These are phyloP conservation scores for Strigamia transsilvanica DNA, from an alignment of 2,888 invertebrate species.

Conservation along the genomic window DNA sequence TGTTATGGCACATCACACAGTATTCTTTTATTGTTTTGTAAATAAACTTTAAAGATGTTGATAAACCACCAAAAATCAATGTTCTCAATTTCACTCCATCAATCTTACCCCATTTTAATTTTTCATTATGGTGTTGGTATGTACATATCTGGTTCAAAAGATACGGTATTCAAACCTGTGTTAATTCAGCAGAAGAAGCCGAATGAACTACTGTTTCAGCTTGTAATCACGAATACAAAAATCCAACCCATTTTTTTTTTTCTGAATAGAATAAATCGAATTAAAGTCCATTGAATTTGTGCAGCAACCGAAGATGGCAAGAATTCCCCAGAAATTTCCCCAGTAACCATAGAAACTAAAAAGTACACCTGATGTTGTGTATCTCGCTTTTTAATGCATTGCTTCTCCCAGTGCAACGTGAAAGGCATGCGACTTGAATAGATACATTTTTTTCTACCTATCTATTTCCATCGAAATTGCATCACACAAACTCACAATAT, in stretches of 20 bases:
- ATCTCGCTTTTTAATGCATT: slow-evolving; percentile 18
- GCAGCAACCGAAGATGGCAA: not conserved
- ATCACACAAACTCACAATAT: not conserved
- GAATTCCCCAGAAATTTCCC: not conserved
- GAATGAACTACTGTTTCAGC: too few relatives aligned
- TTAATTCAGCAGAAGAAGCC: too few relatives aligned
- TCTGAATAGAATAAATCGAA: not conserved
- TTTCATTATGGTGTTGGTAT: too few relatives aligned
- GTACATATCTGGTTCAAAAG: too few relatives aligned
- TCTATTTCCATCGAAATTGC: slow-evolving; percentile 32
- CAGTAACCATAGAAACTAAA: slow-evolving; percentile 1
- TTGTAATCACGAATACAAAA: too few relatives aligned
- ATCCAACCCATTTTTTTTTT: not conserved
- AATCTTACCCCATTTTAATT: too few relatives aligned
- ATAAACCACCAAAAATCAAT: too few relatives aligned
- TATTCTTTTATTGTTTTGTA: too few relatives aligned
- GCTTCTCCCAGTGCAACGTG: not conserved
- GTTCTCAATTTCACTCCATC: too few relatives aligned
- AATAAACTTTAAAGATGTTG: too few relatives aligned
- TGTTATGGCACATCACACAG: too few relatives aligned
- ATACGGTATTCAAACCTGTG: too few relatives aligned
- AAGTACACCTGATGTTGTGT: not conserved
- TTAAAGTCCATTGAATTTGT: not conserved
- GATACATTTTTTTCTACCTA: slow-evolving; percentile 20
- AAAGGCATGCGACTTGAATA: not conserved